phyloP scores from a whole-genome alignment of 2,888 invertebrate species.

The Portevinia maculata region DNA sequence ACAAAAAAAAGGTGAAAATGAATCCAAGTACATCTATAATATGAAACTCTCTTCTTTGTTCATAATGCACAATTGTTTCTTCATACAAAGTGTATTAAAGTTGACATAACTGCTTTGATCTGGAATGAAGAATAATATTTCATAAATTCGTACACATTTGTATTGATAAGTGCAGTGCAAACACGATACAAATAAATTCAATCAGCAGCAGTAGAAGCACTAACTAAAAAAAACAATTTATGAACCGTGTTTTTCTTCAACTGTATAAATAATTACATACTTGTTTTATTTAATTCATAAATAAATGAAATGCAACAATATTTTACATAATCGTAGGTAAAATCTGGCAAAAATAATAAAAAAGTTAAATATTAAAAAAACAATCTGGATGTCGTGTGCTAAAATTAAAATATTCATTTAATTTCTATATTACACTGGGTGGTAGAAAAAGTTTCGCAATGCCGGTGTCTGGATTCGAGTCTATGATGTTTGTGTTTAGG shows the following conservation, averaged over 20 bases:
- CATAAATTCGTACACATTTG: too few species aligned
- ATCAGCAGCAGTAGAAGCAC: not conserved
- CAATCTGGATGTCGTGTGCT: constrained; percentile 62
- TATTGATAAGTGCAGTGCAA: too few species aligned
- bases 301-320: constrained; percentile 73
- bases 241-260: constrained; percentile 38
- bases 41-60: too few species aligned
- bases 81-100: too few species aligned
- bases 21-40: too few species aligned
- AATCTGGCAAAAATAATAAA: constrained; percentile 70
- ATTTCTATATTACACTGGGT: constrained; percentile 70
- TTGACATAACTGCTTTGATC: too few species aligned
- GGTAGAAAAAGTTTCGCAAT: constrained; percentile 79
- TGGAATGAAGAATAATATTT: too few species aligned
- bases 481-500: constrained; percentile 77
- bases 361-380: constrained; percentile 48
- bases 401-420: constrained; percentile 21
- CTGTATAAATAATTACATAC: constrained; percentile 73
- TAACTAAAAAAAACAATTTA: not conserved
- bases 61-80: too few species aligned
- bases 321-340: constrained; percentile 65
- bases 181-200: too few species aligned
- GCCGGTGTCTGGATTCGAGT: constrained; percentile 79
- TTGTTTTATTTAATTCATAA: constrained; percentile 71
- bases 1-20: too few species aligned